phyloP scores from a whole-genome alignment of 2,113 vertebrate species.

The Indicator indicator region DNA sequence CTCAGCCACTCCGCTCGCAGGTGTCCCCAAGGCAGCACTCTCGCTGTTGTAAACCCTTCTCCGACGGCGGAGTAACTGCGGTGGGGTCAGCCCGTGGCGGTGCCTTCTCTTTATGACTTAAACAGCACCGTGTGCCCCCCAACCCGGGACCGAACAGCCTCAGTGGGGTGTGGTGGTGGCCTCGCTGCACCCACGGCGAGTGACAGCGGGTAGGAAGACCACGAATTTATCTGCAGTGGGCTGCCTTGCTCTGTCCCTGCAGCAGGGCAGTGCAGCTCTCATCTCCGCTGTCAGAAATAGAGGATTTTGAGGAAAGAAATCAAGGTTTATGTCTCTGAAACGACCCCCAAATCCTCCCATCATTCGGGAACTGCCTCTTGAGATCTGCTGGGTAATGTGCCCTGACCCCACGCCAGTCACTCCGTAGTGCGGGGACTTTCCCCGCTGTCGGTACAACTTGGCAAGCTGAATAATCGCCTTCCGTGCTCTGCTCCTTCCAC shows the following conservation, averaged over 20 bases:
- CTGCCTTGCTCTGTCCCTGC: background rate
- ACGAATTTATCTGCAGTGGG: background rate
- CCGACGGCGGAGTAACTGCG: background rate
- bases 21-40: constrained; percentile 24
- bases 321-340: background rate
- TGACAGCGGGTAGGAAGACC: background rate
- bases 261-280: background rate
- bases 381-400: background rate
- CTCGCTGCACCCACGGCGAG: background rate
- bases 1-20: constrained; percentile 50
- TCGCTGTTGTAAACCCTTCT: background rate
- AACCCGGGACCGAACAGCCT: background rate
- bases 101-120: background rate
- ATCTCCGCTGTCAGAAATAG: background rate
- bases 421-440: background rate
- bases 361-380: background rate
- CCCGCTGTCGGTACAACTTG: background rate
- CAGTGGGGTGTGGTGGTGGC: background rate
- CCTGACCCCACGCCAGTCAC: background rate
- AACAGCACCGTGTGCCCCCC: background rate
- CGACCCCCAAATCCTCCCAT: background rate
- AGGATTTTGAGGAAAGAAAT: background rate
- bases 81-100: background rate
- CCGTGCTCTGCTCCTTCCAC: background rate
- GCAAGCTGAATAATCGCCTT: background rate